These are phyloP conservation scores for Drosophila tani DNA, from an alignment of 1,140 invertebrate genomes.

Conservation along the genomic window DNA sequence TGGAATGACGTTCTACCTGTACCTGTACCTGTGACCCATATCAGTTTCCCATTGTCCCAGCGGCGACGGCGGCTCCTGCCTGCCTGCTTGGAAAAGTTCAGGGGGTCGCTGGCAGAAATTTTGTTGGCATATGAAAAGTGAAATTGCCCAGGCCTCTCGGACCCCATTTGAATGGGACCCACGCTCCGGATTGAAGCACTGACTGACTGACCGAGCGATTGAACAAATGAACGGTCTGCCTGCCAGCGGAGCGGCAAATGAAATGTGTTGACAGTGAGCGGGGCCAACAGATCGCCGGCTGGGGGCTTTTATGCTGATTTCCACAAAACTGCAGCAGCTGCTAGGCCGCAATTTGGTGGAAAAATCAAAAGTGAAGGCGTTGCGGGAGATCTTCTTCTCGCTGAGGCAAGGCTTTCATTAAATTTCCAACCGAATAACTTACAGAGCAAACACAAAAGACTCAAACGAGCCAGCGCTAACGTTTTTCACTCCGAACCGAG, in stretches of 20 bases:
- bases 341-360: slow-evolving; percentile 58
- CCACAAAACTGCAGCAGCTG: slow-evolving; percentile 37
- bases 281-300: slow-evolving; percentile 5
- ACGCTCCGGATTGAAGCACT: slow-evolving; percentile 38
- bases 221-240: slow-evolving; percentile 53
- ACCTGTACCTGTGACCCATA: slow-evolving; percentile 47
- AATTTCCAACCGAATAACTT: slow-evolving; percentile 43
- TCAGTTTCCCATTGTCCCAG: slow-evolving; percentile 41
- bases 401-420: slow-evolving; percentile 68
- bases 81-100: slow-evolving; percentile 52
- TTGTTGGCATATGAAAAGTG: slow-evolving; percentile 69
- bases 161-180: slow-evolving; percentile 54
- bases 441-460: slow-evolving; percentile 62
- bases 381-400: slow-evolving; percentile 42
- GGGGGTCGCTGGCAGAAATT: slow-evolving; percentile 54
- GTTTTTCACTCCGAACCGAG: slow-evolving; percentile 42
- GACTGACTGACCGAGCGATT: slow-evolving; percentile 53
- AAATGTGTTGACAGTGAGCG: slow-evolving; percentile 73
- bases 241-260: slow-evolving; percentile 46
- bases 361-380: slow-evolving; percentile 72
- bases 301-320: slow-evolving; percentile 67
- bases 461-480: slow-evolving; percentile 13
- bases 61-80: not conserved
- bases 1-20: slow-evolving; percentile 66
- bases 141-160: slow-evolving; percentile 40